Base-by-base conservation (phyloP, 2,888 invertebrate species). In the Limnephilus lunatus region DNA sequence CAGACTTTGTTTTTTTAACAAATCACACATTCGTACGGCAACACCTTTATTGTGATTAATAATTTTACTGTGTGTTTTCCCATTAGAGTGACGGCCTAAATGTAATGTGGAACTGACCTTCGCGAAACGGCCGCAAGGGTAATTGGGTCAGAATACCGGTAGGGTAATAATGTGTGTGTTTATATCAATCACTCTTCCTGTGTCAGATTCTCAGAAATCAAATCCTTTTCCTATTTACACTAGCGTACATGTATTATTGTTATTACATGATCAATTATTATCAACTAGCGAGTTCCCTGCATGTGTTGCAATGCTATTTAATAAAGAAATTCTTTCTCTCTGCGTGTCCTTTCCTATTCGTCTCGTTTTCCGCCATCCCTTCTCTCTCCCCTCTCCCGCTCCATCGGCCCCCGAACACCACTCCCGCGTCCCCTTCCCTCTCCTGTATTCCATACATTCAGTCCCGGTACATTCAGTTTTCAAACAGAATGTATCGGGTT, bases 151-250 rank as follows among this genome's bases (percentile, higher is more conserved):
- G 14, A 35, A 83, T 19, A 83, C 83, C 83, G 83, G 83, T 83
- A 83, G 35, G 48, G 48, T 48, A 14, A 14, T 48, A 48, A 48
- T n/a, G 53, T 19, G 53, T 68, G 14, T 68, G 15, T 83, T 35
- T 32, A 83, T 83, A 15, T 83, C 14, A 35, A 83, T 83, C 31
- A 19, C 31, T 83, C 83, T 83, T 83, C 83, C 83, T 83, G 83
- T 32, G 83, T 2, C 35, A 35, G 31, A 83, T 83, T 83, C 83
- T 83, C 15, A 83, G 83, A 83, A 83, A 68, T 25, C 53, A 68
- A 25, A 68, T 68, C 53, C 3, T 25, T 68, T 68, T 68, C 53
- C 53, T 68, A 68, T 68, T 83, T 12, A 31, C 32, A 19, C 2
- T 25, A 32, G 83, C 35, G 14, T 83, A 2, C 35, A 19, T 32